Evolutionary conservation across 2,888 invertebrate genomes (phyloP), one percentile per base, ranked within the genome.

Genomic region (Meteorus cinctellus): DNA sequence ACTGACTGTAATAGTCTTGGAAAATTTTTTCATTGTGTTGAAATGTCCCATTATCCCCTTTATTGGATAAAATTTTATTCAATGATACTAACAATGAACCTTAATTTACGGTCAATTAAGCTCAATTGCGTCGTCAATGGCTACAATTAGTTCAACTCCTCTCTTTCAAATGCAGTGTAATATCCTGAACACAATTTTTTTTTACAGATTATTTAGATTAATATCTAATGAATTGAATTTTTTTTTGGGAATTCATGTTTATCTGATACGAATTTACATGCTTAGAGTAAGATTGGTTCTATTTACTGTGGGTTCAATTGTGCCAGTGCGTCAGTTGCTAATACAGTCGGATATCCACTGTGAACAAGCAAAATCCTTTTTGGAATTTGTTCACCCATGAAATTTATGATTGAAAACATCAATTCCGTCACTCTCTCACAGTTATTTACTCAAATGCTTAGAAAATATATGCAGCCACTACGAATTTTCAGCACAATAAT

Each of bases 41-140:
- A 16, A 62, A 62, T 16, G 62, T 27, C 8, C 62, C 27, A 62
- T 62, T 31, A 62, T 29, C 14, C 14, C 24, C n/a, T 62, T 62
- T 62, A 62, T 62, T 62, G 62, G 62, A 62, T 62, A 14, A 62
- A 62, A 62, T 62, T 62, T 62, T 29, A 62, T 29, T 14, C n/a
- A 27, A 62, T 27, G 29, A 62, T 62, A 5, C 5, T 62, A 16
- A 29, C 29, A 14, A 62, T 62, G 12, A 62, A 62, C 19, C 19
- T 10, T 55, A 19, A 55, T 55, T 55, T 19, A 4, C 19, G 19
- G 19, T 55, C 19, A 55, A 55, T 55, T 55, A 19, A 8, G n/a
- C 4, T 4, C 55, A 55, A 55, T 55, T 55, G n/a, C n/a, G 10
- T 55, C 0, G 10, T n/a, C 6, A 55, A 19, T 19, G 19, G 6